Evolutionary conservation across 1,140 invertebrate species (phyloP), one percentile per base, ranked within the genome.

Genomic region (Sycophaga agraensis): DNA sequence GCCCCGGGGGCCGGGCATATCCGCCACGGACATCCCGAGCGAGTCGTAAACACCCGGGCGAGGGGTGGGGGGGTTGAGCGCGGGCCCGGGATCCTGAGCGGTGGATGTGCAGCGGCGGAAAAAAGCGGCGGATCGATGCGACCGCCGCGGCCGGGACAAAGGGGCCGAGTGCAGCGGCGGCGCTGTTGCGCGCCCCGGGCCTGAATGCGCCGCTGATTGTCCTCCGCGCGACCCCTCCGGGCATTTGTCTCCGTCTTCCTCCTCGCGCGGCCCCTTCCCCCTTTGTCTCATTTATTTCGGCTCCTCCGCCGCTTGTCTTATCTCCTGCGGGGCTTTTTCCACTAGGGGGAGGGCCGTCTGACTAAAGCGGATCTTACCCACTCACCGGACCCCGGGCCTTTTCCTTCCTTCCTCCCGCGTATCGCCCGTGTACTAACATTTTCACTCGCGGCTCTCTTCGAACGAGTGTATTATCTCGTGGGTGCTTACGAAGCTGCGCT

Each of bases 121-220:
- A 46, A 45, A 56, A 56, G 17, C 21, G 17, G 12, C 4, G 39
- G 39, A 55, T 55, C 51, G 51, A 55, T 55, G 12, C 24, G 17
- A 22, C 16, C 16, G 28, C 42, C 7, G 26, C 4, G 24, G 24
- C 40, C 4, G 28, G 6, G n/a, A 16, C 4, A 26, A n/a, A 1
- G 28, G n/a, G 21, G 37, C 4, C 7, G 7, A 2, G 35, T 19
- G 45, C 6, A 16, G 48, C 26, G 16, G 17, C 11, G 28, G n/a
- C n/a, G n/a, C n/a, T n/a, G n/a, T n/a, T n/a, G n/a, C n/a, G n/a
- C n/a, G n/a, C n/a, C n/a, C 50, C 56, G 68, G 59, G 35, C 55
- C 70, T 78, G 76, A 78, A 80, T 78, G 72, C n/a, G n/a, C 75
- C 75, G 58, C 75, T 78, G 76, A 78, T 80, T 78, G 76, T 78